Conservation (phyloP, 2,113 vertebrate species). For the Nothoprocta perdicaria region DNA sequence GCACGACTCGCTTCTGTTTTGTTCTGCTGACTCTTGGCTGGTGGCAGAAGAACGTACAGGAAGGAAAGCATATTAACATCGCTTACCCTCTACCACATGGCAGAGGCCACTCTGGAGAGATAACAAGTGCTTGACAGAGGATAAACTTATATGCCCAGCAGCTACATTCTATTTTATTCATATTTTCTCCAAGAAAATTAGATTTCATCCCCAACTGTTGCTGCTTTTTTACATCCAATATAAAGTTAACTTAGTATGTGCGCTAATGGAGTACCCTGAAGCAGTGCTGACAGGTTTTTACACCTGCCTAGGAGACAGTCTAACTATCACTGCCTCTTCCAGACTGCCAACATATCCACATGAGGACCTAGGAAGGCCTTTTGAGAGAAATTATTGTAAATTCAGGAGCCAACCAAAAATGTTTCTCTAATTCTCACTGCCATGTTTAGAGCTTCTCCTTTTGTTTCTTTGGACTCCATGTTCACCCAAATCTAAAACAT, state of each 20-base stretch:
- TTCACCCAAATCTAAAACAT: not conserved
- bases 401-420: not conserved
- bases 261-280: not conserved
- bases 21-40: not conserved
- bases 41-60: not conserved
- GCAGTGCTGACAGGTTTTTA: not conserved
- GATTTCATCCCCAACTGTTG: not conserved
- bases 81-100: not conserved
- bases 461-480: not conserved
- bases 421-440: not conserved
- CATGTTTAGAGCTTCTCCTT: not conserved
- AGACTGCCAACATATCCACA: not conserved
- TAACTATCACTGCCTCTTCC: not conserved
- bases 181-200: not conserved
- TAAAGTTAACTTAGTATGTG: not conserved
- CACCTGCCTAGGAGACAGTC: not conserved
- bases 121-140: not conserved
- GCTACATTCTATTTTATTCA: not conserved
- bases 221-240: not conserved
- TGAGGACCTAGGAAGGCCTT: not conserved
- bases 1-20: fast-evolving
- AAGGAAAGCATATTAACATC: not conserved
- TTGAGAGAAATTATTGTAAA: not conserved
- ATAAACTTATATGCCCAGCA: not conserved
- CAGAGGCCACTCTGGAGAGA: not conserved